phyloP scores from a whole-genome alignment of 2,797 vertebrate genomes.

The Lophotriccus pileatus region DNA sequence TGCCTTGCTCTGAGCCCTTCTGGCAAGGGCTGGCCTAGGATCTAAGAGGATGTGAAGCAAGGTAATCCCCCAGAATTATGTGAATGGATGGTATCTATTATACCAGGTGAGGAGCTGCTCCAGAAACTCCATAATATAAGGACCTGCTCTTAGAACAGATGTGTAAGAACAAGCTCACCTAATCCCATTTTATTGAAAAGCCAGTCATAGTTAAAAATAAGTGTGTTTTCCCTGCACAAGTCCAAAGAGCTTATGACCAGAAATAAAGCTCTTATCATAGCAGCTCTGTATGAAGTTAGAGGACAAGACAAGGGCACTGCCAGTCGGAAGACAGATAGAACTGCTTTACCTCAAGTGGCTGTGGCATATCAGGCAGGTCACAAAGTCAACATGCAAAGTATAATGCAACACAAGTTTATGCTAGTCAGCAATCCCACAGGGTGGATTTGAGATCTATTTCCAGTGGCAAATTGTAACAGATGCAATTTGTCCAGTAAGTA shows the following conservation, averaged over 20 bases:
- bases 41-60: neutral
- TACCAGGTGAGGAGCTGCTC: neutral
- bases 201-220: constrained; percentile 53
- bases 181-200: constrained; percentile 22
- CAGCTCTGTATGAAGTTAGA: constrained; percentile 10
- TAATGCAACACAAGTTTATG: neutral
- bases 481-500: neutral
- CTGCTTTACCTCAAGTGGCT: constrained; percentile 47
- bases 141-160: neutral
- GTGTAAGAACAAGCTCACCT: neutral
- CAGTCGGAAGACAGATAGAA: neutral
- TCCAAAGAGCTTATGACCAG: constrained; percentile 5
- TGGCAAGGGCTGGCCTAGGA: neutral
- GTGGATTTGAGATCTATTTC: neutral
- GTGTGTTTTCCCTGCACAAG: neutral
- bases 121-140: neutral
- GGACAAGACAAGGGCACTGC: constrained; percentile 53
- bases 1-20: neutral
- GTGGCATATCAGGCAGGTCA: constrained; percentile 34
- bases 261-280: constrained; percentile 50
- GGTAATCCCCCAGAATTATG: neutral
- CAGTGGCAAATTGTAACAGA: neutral
- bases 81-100: neutral
- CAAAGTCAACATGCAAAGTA: neutral
- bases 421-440: neutral